phyloP scores from a whole-genome alignment of 2,888 invertebrate species.

The Acanthosepion lycidas region DNA sequence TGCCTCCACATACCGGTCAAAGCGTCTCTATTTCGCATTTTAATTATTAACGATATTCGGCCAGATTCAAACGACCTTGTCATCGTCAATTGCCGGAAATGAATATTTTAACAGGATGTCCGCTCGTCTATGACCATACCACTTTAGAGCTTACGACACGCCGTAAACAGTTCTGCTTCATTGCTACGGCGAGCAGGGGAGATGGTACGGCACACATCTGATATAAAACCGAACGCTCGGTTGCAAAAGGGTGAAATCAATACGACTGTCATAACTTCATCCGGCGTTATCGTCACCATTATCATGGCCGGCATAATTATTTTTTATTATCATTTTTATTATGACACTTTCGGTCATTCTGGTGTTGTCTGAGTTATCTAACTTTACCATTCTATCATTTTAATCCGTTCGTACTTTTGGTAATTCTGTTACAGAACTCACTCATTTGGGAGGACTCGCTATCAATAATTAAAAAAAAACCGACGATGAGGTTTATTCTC shows the following conservation, averaged over 20 bases:
- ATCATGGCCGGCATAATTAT: background rate
- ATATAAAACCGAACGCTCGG: background rate
- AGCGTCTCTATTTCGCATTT: background rate
- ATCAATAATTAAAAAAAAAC: too few relatives aligned
- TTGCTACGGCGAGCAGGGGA: background rate
- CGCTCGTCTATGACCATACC: background rate
- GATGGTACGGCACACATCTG: background rate
- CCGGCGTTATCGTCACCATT: background rate
- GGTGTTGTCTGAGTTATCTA: background rate
- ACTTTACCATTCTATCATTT: too few relatives aligned
- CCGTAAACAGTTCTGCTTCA: conserved; percentile 1
- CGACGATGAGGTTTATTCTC: too few relatives aligned
- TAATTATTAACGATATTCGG: background rate
- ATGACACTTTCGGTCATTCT: background rate
- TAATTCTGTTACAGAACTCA: too few relatives aligned
- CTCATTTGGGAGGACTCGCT: too few relatives aligned
- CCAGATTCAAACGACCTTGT: background rate
- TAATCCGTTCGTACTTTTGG: too few relatives aligned
- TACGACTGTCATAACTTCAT: background rate
- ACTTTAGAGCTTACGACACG: conserved; percentile 13
- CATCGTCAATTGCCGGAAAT: conserved; percentile 17
- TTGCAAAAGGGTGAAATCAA: background rate
- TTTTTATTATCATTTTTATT: background rate
- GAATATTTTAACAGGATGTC: background rate
- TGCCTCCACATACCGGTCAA: background rate